Evolutionary conservation across 2,888 invertebrate genomes (phyloP).

Genomic region (Labia minor): DNA sequence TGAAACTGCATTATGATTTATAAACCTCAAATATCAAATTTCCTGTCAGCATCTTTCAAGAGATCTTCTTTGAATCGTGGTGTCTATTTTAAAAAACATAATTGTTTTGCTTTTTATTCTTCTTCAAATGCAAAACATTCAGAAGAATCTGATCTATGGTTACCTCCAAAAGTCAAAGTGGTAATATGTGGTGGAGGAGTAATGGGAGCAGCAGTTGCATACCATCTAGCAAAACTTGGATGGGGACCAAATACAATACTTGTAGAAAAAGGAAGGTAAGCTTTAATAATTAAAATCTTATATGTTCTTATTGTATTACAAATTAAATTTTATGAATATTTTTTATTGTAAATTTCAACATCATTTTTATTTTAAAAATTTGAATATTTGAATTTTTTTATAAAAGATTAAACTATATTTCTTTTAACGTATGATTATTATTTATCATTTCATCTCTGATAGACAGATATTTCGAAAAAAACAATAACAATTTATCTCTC

Average conservation of each 20-base stretch:
- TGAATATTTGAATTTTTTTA: slow-evolving; percentile 18
- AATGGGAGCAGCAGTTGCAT: slow-evolving; percentile 84
- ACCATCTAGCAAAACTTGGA: slow-evolving; percentile 72
- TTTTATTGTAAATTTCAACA: slow-evolving; percentile 14
- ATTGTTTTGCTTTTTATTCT: neutral
- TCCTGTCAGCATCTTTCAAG: neutral
- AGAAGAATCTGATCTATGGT: neutral
- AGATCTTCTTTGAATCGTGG: neutral
- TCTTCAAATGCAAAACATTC: neutral
- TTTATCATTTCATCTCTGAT: too few relatives aligned
- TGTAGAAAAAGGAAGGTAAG: slow-evolving; percentile 72
- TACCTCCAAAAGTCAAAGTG: slow-evolving; percentile 53
- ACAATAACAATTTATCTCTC: too few relatives aligned
- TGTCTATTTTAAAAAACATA: neutral
- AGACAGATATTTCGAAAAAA: too few relatives aligned
- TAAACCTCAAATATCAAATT: neutral
- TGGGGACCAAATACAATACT: slow-evolving; percentile 72
- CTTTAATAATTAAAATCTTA: neutral
- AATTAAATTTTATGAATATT: too few relatives aligned
- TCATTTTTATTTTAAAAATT: slow-evolving; percentile 13
- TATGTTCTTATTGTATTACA: too few relatives aligned
- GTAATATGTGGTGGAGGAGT: slow-evolving; percentile 88
- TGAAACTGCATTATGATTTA: neutral
- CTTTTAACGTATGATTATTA: too few relatives aligned
- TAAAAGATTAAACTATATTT: too few relatives aligned